A percentile compares a stretch with the other conserved stretches of the same genome.
These are phyloP conservation scores for Tyrophagus putrescentiae DNA, from an alignment of 1,140 invertebrate species.

Conservation along the genomic window DNA sequence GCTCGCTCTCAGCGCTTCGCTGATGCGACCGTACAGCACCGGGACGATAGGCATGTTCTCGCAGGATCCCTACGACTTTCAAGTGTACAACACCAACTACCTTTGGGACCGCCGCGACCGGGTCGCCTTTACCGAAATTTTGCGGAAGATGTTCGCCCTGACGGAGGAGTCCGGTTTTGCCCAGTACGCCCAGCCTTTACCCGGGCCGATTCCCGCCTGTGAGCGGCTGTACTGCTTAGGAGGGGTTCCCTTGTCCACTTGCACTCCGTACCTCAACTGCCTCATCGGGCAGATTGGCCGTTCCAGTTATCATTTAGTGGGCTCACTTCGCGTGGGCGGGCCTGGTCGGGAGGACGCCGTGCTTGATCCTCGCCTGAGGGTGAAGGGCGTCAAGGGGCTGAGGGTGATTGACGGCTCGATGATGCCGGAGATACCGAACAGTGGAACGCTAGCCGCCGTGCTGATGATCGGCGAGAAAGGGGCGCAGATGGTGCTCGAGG, in stretches of 20 bases:
- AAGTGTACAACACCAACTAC: no score
- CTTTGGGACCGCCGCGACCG: no score
- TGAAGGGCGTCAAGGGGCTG: constrained; percentile 52
- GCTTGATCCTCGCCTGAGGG: constrained; percentile 52
- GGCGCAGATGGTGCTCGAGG: constrained; percentile 42
- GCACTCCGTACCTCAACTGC: background rate
- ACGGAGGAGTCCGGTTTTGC: no score
- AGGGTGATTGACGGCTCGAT: constrained; percentile 71
- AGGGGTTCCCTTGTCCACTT: background rate
- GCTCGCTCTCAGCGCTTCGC: no score
- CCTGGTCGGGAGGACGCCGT: constrained; percentile 48
- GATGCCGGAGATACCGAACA: constrained; percentile 63
- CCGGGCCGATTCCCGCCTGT: no score
- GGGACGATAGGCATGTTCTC: no score
- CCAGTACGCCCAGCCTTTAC: no score
- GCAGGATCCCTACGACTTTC: no score
- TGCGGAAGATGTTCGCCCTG: no score
- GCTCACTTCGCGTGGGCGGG: constrained; percentile 69
- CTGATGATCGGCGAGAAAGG: constrained; percentile 78
- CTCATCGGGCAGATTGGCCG: background rate
- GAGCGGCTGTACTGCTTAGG: background rate
- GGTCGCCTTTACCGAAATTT: no score
- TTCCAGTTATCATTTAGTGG: constrained; percentile 52
- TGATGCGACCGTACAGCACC: no score
- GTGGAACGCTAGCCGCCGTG: constrained; percentile 62